Conservation (phyloP, 1,140 invertebrate genomes). For the Spodoptera litura region DNA sequence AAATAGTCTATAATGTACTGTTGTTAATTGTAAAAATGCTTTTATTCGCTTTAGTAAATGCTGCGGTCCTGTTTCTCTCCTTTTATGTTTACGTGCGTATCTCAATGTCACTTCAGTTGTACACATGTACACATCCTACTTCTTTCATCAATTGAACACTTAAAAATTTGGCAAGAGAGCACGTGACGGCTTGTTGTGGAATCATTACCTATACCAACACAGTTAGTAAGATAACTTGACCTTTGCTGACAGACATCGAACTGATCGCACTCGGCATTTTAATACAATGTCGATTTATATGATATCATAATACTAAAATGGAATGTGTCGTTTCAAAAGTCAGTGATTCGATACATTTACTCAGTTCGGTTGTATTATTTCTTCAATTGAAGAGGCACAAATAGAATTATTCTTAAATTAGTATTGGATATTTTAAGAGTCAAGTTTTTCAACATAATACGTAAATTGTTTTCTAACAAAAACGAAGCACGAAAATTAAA, state of each 20-base stretch:
- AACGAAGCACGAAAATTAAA: no score
- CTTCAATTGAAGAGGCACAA: no score
- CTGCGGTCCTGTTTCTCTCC: background rate
- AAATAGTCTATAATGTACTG: constrained; percentile 10
- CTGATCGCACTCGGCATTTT: background rate
- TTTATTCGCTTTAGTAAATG: background rate
- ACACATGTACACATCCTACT: constrained; percentile 5
- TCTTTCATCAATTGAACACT: constrained; percentile 18
- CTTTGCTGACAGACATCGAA: constrained; percentile 8
- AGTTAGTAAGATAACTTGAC: constrained; percentile 19
- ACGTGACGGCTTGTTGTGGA: background rate
- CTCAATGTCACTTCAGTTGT: constrained; percentile 33
- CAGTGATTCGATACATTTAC: no score
- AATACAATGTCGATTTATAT: constrained; percentile 14
- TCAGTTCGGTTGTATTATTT: no score
- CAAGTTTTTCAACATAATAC: no score
- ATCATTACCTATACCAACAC: background rate
- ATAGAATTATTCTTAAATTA: no score
- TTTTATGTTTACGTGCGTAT: background rate
- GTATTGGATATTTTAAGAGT: no score
- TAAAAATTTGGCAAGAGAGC: constrained; percentile 18
- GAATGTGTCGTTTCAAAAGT: no score
- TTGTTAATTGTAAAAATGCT: background rate
- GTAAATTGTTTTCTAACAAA: no score
- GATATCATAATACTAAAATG: constrained; percentile 50